A percentile compares a stretch with the other conserved stretches of the same genome.
Conservation (phyloP, 2,797 vertebrate species). For the Lepilemur septentrionalis region DNA sequence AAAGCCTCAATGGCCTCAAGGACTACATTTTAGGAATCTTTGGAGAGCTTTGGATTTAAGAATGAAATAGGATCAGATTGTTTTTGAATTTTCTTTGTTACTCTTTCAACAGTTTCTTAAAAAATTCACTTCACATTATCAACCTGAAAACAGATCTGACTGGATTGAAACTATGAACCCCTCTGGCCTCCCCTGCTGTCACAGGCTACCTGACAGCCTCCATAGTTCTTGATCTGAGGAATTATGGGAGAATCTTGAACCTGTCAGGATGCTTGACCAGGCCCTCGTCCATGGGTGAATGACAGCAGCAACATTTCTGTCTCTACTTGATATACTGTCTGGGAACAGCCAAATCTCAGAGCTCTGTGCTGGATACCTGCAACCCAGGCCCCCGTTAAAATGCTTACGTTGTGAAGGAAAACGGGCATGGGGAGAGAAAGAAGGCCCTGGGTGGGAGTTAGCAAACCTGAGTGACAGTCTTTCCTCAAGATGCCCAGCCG, state of each 20-base stretch:
- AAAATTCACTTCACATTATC: slow-evolving; percentile 67
- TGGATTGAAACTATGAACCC: slow-evolving; percentile 26
- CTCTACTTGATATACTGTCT: not conserved
- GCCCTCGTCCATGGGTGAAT: not conserved
- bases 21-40: not conserved
- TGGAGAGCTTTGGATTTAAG: not conserved
- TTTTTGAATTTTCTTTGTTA: not conserved
- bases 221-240: slow-evolving; percentile 22
- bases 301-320: not conserved
- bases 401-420: not conserved
- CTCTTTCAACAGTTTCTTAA: slow-evolving; percentile 32
- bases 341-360: not conserved
- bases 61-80: not conserved
- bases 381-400: not conserved
- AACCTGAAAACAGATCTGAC: slow-evolving; percentile 63
- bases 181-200: not conserved
- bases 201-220: not conserved
- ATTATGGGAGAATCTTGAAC: slow-evolving; percentile 31
- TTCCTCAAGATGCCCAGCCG: not conserved
- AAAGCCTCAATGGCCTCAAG: not conserved
- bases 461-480: not conserved
- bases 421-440: not conserved
- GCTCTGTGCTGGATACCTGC: not conserved
- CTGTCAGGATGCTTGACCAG: slow-evolving; percentile 12
- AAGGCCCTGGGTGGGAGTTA: not conserved